A percentile compares a stretch with the other conserved stretches of the same genome.
These are phyloP conservation scores for Leptoclinus maculatus DNA, from an alignment of 2,797 vertebrate genomes.

Conservation along the genomic window DNA sequence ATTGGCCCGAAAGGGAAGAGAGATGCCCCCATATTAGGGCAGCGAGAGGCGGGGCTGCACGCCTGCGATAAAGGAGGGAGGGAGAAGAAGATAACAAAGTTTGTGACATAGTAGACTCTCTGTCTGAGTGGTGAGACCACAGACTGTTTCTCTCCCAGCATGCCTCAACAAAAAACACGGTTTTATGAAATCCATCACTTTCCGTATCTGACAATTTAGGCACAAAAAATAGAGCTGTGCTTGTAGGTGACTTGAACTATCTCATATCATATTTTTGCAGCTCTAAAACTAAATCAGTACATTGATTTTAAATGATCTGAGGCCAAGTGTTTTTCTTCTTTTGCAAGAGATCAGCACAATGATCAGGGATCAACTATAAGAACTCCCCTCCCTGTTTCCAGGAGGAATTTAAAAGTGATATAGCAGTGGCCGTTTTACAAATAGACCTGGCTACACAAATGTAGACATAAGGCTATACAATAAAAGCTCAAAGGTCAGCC, in stretches of 20 bases:
- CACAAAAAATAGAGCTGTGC: background rate
- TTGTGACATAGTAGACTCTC: constrained; percentile 39
- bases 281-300: background rate
- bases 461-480: constrained; percentile 6
- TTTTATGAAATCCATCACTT: background rate
- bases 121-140: constrained; percentile 7
- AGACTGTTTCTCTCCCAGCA: background rate
- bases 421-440: background rate
- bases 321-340: background rate
- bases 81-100: constrained; percentile 62
- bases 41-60: constrained; percentile 51
- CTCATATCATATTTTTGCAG: background rate
- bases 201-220: background rate
- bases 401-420: constrained; percentile 5
- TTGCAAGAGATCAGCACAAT: background rate
- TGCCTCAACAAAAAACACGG: constrained; percentile 1
- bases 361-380: background rate
- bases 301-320: background rate
- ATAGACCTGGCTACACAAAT: background rate
- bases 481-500: constrained; percentile 26
- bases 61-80: constrained; percentile 51
- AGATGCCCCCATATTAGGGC: constrained; percentile 81
- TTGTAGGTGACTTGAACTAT: background rate
- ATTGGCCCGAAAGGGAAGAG: constrained; percentile 72
- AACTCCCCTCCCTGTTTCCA: background rate